Evolutionary conservation across 2,888 invertebrate genomes (phyloP).

Genomic region (Poecilobothrus nobilitatus): DNA sequence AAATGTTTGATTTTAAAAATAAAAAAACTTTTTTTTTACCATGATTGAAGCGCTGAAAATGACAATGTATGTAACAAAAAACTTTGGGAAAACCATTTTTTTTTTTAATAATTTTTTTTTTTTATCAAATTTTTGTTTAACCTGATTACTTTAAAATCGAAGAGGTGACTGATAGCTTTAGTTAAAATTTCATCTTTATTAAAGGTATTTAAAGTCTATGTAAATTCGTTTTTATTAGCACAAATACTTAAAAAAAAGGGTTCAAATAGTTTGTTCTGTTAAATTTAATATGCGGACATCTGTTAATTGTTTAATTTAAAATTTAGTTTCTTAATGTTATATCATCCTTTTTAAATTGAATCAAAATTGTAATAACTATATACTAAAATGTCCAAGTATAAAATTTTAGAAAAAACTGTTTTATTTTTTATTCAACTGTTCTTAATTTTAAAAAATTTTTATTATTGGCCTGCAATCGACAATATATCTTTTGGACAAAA

Average conservation of each 20-base stretch:
- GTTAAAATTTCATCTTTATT: background rate
- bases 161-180: background rate
- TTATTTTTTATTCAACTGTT: too few species aligned
- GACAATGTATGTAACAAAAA: background rate
- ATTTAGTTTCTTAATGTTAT: background rate
- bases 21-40: background rate
- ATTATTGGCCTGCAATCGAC: too few species aligned
- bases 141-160: background rate
- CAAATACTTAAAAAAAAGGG: background rate
- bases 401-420: too few species aligned
- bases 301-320: background rate
- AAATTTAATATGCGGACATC: background rate
- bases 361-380: too few species aligned
- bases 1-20: background rate
- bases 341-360: too few species aligned
- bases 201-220: background rate
- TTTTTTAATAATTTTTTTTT: background rate
- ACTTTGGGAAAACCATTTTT: background rate
- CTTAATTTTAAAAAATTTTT: too few species aligned
- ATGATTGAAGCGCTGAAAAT: background rate
- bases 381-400: too few species aligned
- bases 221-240: background rate
- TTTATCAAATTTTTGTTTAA: background rate
- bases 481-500: too few species aligned
- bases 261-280: background rate